Conservation (phyloP, 2,797 vertebrate genomes). For the Liparis tanakae region DNA sequence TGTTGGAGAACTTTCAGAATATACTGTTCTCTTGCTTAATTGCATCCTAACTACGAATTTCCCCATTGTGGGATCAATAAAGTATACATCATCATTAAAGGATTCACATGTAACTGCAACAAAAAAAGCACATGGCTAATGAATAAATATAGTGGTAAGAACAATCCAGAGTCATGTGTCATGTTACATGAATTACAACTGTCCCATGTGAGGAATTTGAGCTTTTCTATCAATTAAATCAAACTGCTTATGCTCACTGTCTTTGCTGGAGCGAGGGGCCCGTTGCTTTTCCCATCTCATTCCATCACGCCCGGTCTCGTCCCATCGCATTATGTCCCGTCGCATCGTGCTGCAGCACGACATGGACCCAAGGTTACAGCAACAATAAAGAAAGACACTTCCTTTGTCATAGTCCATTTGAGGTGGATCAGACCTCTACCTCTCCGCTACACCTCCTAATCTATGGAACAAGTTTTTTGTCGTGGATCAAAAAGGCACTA, state of each 20-base stretch:
- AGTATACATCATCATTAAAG: too few species aligned
- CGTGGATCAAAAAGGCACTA: background rate
- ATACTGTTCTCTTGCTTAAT: background rate
- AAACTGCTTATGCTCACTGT: background rate
- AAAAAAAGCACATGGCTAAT: background rate
- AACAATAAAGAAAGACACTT: conserved; percentile 13
- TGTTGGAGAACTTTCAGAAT: too few species aligned
- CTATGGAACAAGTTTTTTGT: conserved; percentile 67
- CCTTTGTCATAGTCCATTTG: conserved; percentile 11
- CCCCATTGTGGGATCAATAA: too few species aligned
- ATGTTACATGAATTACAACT: background rate
- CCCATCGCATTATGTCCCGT: conserved; percentile 2
- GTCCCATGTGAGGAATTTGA: background rate
- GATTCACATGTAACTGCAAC: background rate
- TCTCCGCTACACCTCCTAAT: conserved; percentile 52
- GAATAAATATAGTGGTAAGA: background rate
- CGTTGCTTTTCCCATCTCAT: background rate
- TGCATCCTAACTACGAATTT: too few species aligned
- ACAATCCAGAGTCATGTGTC: background rate
- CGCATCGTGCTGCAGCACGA: conserved; percentile 3
- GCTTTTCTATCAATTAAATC: conserved; percentile 2
- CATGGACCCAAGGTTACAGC: background rate
- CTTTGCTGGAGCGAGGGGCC: background rate
- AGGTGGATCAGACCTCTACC: conserved; percentile 21
- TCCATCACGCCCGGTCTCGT: conserved; percentile 11